Evolutionary conservation across 2,113 vertebrate species (phyloP).

Genomic region (Ibidorhyncha struthersii): DNA sequence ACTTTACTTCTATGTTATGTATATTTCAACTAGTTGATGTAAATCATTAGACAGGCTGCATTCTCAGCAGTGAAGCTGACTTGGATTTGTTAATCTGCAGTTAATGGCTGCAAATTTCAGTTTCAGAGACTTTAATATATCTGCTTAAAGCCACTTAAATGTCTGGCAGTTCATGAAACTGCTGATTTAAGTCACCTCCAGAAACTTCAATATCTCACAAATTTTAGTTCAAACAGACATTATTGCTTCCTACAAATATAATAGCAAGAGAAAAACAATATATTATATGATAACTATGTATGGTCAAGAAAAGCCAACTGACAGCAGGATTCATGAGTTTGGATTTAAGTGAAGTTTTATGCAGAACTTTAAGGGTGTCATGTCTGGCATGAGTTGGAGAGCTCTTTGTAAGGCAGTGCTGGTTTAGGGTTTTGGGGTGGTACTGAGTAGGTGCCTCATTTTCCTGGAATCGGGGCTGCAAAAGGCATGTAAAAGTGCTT

Average conservation of each 20-base stretch:
- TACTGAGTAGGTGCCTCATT: background rate
- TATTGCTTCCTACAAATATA: background rate
- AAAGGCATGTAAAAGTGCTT: background rate
- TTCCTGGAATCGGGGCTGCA: background rate
- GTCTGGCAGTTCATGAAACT: background rate
- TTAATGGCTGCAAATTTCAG: background rate
- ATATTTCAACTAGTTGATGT: background rate
- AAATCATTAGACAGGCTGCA: background rate
- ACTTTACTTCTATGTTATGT: background rate
- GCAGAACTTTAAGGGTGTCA: background rate
- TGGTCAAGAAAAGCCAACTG: background rate
- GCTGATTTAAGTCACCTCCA: background rate
- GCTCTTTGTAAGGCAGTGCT: background rate
- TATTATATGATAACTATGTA: background rate
- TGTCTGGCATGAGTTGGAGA: background rate
- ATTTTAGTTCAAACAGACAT: background rate
- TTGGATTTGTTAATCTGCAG: background rate
- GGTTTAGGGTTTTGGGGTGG: background rate
- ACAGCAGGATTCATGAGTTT: background rate
- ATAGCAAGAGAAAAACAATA: background rate
- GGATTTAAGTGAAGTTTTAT: background rate
- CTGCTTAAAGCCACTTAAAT: background rate
- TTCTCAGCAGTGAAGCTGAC: background rate
- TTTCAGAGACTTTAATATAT: background rate
- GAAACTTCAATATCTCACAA: background rate